Percentiles rank a stretch among this genome's conserved stretches.
Evolutionary conservation across 2,113 vertebrate genomes (phyloP).

Genomic region (Cercocebus atys): DNA sequence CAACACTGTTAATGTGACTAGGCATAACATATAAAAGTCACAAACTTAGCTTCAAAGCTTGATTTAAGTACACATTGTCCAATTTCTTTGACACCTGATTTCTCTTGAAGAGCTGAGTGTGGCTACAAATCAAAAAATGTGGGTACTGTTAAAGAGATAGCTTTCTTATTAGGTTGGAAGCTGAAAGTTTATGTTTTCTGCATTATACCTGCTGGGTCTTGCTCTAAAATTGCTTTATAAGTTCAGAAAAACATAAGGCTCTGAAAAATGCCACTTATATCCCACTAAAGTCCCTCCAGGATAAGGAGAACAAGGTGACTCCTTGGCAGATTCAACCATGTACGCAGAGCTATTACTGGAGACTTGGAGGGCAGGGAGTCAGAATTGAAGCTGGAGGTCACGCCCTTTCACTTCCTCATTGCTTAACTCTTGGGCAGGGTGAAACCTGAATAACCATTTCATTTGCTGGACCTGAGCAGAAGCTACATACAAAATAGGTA

Average conservation of each 20-base stretch:
- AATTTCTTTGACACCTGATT: background rate
- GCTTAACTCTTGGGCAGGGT: background rate
- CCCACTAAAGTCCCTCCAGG: background rate
- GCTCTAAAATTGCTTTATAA: background rate
- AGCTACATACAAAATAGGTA: background rate
- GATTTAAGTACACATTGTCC: background rate
- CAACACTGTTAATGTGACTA: background rate
- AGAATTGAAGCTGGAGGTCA: background rate
- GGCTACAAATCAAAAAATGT: background rate
- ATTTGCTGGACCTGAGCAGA: background rate
- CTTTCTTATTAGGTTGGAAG: background rate
- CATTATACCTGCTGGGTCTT: background rate
- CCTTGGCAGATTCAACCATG: background rate
- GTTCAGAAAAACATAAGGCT: background rate
- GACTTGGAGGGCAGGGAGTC: fast-evolving
- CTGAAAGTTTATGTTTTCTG: background rate
- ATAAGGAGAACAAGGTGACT: background rate
- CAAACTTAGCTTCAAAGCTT: background rate
- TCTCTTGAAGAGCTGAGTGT: background rate
- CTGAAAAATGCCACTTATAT: background rate
- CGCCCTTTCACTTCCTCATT: background rate
- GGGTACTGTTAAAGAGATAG: background rate
- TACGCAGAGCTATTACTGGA: background rate
- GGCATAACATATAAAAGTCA: background rate
- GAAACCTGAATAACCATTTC: background rate